Evolutionary conservation across 2,888 invertebrate genomes (phyloP).

Genomic region (Phymatocera aterrima): DNA sequence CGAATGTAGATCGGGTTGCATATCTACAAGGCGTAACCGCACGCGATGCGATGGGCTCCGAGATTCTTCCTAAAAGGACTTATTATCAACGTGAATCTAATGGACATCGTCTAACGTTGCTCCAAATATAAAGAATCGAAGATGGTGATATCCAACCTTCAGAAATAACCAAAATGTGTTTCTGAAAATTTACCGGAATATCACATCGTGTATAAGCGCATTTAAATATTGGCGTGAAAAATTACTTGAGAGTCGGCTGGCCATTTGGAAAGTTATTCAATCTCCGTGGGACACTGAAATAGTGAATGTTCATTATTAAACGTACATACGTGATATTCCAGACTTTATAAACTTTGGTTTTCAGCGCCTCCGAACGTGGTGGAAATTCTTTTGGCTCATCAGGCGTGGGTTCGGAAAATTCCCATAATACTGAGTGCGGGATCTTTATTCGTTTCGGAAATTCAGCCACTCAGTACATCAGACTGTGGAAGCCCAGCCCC

Average conservation of each 20-base stretch:
- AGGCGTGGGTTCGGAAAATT: constrained; percentile 66
- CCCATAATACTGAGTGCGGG: constrained; percentile 60
- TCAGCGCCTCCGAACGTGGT: constrained; percentile 61
- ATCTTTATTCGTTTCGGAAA: constrained; percentile 21
- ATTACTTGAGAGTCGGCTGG: neutral
- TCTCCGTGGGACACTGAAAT: neutral
- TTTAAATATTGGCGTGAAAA: neutral
- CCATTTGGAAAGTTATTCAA: neutral
- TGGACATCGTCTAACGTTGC: neutral
- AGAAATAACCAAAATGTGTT: too few species aligned
- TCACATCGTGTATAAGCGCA: too few species aligned
- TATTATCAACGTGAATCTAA: neutral
- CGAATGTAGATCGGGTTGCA: neutral
- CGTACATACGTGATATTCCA: too few species aligned
- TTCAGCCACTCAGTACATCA: constrained; percentile 33
- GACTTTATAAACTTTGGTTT: constrained; percentile 49
- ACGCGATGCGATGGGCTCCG: neutral
- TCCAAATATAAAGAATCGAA: too few species aligned
- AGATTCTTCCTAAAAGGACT: neutral
- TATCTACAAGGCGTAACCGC: neutral
- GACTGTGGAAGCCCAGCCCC: constrained; percentile 50
- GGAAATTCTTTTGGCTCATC: constrained; percentile 63
- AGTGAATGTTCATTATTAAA: neutral
- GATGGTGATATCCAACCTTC: too few species aligned
- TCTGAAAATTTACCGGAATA: too few species aligned